These are phyloP conservation scores for Nibea coibor DNA, from an alignment of 2,113 vertebrate genomes.

Conservation along the genomic window DNA sequence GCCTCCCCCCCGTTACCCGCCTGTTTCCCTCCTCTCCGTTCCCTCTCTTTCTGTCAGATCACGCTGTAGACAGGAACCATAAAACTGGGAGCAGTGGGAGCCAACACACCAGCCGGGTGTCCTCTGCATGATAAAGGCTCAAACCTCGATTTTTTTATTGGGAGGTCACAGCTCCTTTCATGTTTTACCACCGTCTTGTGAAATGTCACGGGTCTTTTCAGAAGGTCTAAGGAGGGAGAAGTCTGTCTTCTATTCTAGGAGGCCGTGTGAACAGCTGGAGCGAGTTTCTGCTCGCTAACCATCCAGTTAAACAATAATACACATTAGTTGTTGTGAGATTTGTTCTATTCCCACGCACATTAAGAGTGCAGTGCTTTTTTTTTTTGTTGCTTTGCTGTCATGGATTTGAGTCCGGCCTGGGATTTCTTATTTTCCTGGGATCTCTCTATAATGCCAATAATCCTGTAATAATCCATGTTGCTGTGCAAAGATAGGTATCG, in stretches of 20 bases:
- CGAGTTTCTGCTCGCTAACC: conserved; percentile 16
- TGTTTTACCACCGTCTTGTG: conserved; percentile 39
- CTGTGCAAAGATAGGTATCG: neutral
- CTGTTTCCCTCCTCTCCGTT: neutral
- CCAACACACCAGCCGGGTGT: conserved; percentile 4
- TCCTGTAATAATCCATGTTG: neutral
- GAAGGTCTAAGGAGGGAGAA: neutral
- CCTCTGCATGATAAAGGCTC: conserved; percentile 18
- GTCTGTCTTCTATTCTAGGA: neutral
- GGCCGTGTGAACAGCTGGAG: conserved; percentile 48
- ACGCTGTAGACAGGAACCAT: conserved; percentile 56
- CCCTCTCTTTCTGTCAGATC: conserved; percentile 22
- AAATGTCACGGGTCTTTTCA: neutral
- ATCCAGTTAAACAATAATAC: conserved; percentile 47
- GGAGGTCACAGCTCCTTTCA: conserved; percentile 29
- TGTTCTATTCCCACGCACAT: neutral
- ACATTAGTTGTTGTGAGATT: conserved; percentile 28
- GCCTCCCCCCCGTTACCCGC: neutral
- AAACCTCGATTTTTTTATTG: conserved; percentile 50
- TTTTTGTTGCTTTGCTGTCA: neutral
- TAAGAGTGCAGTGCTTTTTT: neutral
- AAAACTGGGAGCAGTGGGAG: conserved; percentile 53
- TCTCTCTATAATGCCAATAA: neutral
- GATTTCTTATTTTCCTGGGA: neutral
- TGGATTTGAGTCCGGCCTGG: neutral